A percentile compares a stretch with the other conserved stretches of the same genome.
Conservation (phyloP, 1,140 invertebrate species). For the Cotesia typhae region DNA sequence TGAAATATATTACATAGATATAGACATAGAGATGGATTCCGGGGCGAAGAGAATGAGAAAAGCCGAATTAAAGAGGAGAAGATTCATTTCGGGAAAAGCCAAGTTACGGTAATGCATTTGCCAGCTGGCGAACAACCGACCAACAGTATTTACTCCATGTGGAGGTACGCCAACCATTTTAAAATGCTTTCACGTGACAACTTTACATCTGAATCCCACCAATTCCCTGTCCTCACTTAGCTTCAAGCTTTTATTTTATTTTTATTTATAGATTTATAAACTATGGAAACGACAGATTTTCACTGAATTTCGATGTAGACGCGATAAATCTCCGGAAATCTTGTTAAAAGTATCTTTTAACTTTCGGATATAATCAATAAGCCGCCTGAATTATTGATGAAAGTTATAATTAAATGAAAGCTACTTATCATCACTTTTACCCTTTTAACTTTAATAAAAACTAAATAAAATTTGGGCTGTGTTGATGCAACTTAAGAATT, state of each 20-base stretch:
- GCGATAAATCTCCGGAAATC: no score
- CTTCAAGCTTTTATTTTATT: no score
- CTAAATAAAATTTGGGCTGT: no score
- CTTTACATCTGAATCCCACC: constrained; percentile 1
- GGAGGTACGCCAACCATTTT: constrained; percentile 25
- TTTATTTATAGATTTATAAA: no score
- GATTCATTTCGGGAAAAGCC: constrained; percentile 24
- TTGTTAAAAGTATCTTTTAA: constrained; percentile 24
- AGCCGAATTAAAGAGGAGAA: constrained; percentile 19
- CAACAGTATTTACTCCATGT: constrained; percentile 16
- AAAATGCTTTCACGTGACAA: neutral
- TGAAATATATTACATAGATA: neutral
- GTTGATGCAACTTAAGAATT: no score
- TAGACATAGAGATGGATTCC: no score
- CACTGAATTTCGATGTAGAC: no score
- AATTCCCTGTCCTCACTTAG: no score
- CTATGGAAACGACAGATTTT: no score
- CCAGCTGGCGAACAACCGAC: constrained; percentile 31
- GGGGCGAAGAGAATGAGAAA: constrained; percentile 2
- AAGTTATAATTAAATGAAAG: constrained; percentile 28
- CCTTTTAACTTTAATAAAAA: neutral
- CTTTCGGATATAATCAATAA: constrained; percentile 26
- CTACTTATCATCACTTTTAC: constrained; percentile 30
- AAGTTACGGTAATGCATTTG: constrained; percentile 41
- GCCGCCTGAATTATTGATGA: constrained; percentile 28